phyloP scores from a whole-genome alignment of 2,113 vertebrate genomes.

The Bujurquina vittata region DNA sequence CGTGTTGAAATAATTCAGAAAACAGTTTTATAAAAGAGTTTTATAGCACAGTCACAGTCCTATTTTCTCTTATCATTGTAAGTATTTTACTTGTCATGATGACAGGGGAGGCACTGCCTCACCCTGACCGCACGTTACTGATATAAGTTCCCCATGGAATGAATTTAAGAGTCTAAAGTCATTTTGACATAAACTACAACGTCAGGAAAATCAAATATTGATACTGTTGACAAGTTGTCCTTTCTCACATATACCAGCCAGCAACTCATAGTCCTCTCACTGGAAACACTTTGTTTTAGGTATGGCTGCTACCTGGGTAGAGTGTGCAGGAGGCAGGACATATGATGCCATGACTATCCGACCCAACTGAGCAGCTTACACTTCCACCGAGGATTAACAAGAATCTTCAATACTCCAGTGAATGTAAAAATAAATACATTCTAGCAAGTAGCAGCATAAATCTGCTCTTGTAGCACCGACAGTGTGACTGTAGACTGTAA shows the following conservation, averaged over 20 bases:
- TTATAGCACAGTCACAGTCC: too few relatives aligned
- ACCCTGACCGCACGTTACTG: too few relatives aligned
- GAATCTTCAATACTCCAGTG: not conserved
- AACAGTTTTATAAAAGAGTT: too few relatives aligned
- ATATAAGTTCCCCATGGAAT: not conserved
- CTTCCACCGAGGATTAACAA: not conserved
- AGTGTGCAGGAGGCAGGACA: not conserved
- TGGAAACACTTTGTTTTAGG: not conserved
- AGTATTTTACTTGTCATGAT: too few relatives aligned
- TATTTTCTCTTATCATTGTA: too few relatives aligned
- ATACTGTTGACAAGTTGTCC: not conserved
- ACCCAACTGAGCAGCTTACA: not conserved
- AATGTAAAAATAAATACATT: not conserved
- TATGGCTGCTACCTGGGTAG: not conserved
- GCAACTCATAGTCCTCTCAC: not conserved
- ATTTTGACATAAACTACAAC: not conserved
- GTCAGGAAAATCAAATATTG: not conserved
- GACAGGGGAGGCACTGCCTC: too few relatives aligned
- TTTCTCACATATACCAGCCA: not conserved
- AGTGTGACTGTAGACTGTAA: not conserved
- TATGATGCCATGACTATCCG: not conserved
- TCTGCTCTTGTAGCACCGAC: too few relatives aligned
- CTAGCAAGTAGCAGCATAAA: not conserved
- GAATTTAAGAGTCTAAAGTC: not conserved
- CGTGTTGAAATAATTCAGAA: too few relatives aligned